These are phyloP conservation scores for Hydrolagus affinis DNA, from an alignment of 2,113 vertebrate genomes.

Conservation along the genomic window DNA sequence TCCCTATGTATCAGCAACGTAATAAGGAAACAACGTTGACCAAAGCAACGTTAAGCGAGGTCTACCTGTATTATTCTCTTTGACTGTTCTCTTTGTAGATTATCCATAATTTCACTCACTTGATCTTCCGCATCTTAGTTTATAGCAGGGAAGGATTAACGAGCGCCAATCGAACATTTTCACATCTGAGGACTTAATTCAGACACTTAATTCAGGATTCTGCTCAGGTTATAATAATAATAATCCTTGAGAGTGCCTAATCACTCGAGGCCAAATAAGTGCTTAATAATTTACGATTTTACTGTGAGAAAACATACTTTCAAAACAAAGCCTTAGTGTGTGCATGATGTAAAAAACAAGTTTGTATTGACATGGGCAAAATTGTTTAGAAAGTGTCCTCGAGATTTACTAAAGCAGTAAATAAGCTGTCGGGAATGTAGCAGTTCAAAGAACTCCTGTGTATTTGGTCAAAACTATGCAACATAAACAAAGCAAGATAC, in stretches of 20 bases:
- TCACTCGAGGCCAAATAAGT: no score
- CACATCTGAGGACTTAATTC: neutral
- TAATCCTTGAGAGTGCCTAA: no score
- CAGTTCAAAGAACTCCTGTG: neutral
- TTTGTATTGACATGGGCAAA: neutral
- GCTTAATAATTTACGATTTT: neutral
- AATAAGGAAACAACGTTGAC: no score
- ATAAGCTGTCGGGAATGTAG: neutral
- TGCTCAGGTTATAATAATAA: constrained; percentile 2
- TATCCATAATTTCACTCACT: no score
- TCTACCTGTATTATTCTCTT: no score
- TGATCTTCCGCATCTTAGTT: no score
- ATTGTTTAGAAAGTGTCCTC: neutral
- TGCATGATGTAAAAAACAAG: neutral
- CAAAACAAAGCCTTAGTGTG: neutral
- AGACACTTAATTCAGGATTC: neutral
- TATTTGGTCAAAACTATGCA: neutral
- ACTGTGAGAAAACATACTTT: neutral
- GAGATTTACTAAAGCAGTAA: neutral
- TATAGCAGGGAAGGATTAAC: no score
- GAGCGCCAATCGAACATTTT: no score
- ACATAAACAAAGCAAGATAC: neutral
- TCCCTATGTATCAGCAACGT: no score
- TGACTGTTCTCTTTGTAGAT: no score
- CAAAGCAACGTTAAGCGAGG: no score